These are phyloP conservation scores for Mallotus villosus DNA, from an alignment of 2,797 vertebrate species.

Conservation along the genomic window DNA sequence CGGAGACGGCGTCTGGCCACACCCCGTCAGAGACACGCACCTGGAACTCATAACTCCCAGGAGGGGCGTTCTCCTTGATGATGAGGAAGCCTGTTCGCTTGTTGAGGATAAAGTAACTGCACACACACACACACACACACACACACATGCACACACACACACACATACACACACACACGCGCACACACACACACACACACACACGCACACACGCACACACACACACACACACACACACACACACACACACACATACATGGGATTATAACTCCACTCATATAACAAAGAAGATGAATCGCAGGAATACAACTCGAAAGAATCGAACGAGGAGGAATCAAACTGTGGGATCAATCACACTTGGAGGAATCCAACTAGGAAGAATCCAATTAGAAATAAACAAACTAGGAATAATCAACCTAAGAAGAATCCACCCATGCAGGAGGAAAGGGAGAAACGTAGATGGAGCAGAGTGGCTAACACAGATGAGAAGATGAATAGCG, in stretches of 20 bases:
- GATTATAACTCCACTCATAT: too few relatives aligned
- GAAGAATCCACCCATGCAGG: background rate
- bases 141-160: background rate
- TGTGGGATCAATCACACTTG: background rate
- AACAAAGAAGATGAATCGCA: background rate
- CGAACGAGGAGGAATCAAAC: background rate
- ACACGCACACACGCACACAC: slow-evolving; percentile 24
- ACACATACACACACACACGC: too few relatives aligned
- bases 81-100: slow-evolving; percentile 84
- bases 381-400: too few relatives aligned
- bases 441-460: background rate
- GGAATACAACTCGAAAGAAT: too few relatives aligned
- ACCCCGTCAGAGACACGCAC: slow-evolving; percentile 86
- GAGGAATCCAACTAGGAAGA: background rate
- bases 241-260: too few relatives aligned
- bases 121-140: slow-evolving; percentile 18
- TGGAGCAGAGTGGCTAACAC: background rate
- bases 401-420: background rate
- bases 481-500: background rate
- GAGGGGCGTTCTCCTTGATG: slow-evolving; percentile 82
- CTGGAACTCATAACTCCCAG: slow-evolving; percentile 81
- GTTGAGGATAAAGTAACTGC: slow-evolving; percentile 86
- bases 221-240: background rate
- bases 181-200: too few relatives aligned
- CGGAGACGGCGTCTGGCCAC: slow-evolving; percentile 85